Conservation (phyloP, 2,888 invertebrate genomes). For the Baccha elongata region DNA sequence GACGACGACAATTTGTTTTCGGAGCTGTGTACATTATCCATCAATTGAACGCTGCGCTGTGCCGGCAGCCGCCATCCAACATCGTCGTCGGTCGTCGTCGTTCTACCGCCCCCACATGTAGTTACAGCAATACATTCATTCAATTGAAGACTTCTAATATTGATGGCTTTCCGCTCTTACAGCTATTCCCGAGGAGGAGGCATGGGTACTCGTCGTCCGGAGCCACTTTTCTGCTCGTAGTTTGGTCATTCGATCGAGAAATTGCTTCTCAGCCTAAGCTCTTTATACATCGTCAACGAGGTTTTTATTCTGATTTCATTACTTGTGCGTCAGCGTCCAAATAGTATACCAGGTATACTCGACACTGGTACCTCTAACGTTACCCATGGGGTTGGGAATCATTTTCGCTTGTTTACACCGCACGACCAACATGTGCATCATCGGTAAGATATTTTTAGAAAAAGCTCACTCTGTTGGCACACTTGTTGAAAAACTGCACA, state of each 20-base stretch:
- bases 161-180: constrained; percentile 9
- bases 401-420: constrained; percentile 46
- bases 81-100: not conserved
- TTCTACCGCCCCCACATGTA: constrained; percentile 39
- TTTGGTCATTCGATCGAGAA: constrained; percentile 50
- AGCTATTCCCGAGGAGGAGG: constrained; percentile 22
- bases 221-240: constrained; percentile 38
- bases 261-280: constrained; percentile 31
- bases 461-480: constrained; percentile 22
- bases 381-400: constrained; percentile 20
- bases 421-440: constrained; percentile 21
- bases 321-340: constrained; percentile 42
- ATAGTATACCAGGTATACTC: constrained; percentile 11
- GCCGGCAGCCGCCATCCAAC: not conserved
- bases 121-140: constrained; percentile 29
- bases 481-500: constrained; percentile 30
- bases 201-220: not conserved
- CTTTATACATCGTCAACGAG: constrained; percentile 42
- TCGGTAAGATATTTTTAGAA: constrained; percentile 56
- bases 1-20: constrained; percentile 26
- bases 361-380: too few relatives aligned
- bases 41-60: constrained; percentile 40
- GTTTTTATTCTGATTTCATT: constrained; percentile 54
- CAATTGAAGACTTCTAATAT: constrained; percentile 53
- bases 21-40: constrained; percentile 25